Base-by-base conservation (phyloP, 2,888 invertebrate species). In the Bursaphelenchus okinawaensis region DNA sequence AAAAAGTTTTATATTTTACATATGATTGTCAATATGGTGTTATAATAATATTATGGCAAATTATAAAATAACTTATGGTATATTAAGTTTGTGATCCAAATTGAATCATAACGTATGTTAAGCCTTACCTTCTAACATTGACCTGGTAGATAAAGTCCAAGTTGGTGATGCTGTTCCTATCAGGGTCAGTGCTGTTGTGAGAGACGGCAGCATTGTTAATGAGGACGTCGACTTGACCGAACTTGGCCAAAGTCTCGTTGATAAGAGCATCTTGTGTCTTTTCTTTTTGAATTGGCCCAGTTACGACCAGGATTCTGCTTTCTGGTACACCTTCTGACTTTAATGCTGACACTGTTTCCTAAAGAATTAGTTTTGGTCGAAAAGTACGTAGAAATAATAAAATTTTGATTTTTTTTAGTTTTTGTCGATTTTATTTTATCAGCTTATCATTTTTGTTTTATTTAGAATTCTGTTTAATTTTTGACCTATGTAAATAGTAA, bases 201-300 rank as follows among this genome's bases (percentile, higher is more conserved):
- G 26, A 28, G 0, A 31, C 22, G 8, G 24, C 65, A 20, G 65
- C 65, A 26, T 63, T 63, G 51, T 65, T 65, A 16, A 65, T 55
- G 7, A 65, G 28, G 16, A 63, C 40, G 19, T 65, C 65, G 12
- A 65, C 27, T 6, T 26, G 26, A 7, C 64, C 65, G 50, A 65
- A 65, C 26, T 56, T 61, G 28, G 51, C 27, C 19, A 65, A 29
- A 12, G 65, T 65, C 16, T 65, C 55, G n/a, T 65, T 55, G 63
- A 65, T 54, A 0, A 65, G 40, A 7, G 28, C n/a, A 22, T 65
- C n/a, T 16, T 54, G 56, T 8, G 55, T 55, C 0, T 66, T 31
- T 6, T 65, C 65, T 50, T 23, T 28, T 54, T 65, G 23, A 16
- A 65, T 16, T 1, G 65, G 20, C 9, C 65, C 65, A 6, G 19